Evolutionary conservation across 2,797 vertebrate species (phyloP).

Genomic region (Tiaroga cobitis): DNA sequence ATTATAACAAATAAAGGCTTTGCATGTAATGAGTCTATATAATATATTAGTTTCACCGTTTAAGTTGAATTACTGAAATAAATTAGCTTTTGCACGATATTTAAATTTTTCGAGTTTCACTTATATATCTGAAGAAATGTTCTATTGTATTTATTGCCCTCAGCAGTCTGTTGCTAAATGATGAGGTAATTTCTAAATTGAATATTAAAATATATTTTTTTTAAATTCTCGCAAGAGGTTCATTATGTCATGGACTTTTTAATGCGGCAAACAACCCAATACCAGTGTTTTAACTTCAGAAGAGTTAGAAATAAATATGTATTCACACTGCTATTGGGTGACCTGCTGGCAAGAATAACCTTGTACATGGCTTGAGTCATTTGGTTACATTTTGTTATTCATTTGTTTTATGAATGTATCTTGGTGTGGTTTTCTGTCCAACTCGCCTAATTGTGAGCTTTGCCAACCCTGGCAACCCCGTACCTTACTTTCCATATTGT

Average conservation of each 20-base stretch:
- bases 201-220: neutral
- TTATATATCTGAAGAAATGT: neutral
- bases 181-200: neutral
- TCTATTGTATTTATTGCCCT: neutral
- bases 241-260: neutral
- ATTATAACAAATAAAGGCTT: too few species aligned
- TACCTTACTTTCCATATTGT: neutral
- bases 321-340: neutral
- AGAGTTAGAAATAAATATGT: neutral
- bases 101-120: too few species aligned
- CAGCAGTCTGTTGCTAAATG: neutral
- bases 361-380: neutral
- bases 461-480: neutral
- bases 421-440: neutral
- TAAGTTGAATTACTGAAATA: too few species aligned
- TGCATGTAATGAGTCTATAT: too few species aligned
- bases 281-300: neutral
- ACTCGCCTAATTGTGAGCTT: neutral
- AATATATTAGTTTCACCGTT: too few species aligned
- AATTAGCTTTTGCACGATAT: too few species aligned
- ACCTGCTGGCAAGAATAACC: neutral
- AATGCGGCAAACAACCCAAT: neutral
- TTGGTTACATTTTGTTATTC: neutral
- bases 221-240: neutral
- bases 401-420: neutral